Evolutionary conservation across 2,888 invertebrate genomes (phyloP), one percentile per base, ranked within the genome.

Genomic region (Mycogona germanica): DNA sequence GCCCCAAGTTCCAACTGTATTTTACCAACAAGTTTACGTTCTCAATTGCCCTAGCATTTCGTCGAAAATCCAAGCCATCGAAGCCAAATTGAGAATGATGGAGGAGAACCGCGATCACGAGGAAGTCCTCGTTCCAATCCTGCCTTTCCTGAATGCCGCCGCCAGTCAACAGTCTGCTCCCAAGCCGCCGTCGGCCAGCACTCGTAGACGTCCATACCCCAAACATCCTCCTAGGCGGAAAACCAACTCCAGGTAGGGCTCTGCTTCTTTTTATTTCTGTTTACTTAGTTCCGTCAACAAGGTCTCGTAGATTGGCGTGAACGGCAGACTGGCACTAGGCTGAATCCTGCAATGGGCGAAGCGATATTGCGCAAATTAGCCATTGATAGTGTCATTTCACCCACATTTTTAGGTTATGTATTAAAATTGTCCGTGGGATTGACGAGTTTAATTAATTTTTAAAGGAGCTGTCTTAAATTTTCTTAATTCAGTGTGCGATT

Each of bases 51-150:
- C 19, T 2, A 87, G 87, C 66, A 80, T 82, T 63, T 79, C 81
- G 65, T 81, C 82, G 7, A 84, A 87, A 53, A 89, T 91, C 60
- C 84, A 84, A 65, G 87, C 87, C 0, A 89, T 91, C 56, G 88
- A 89, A 68, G 85, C 86, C 0, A 89, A 91, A 69, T 71, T 91
- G 1, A 86, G 84, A 65, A 72, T 82, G 67, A 81, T 89, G 79
- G 83, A 85, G 50, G 54, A 57, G 29, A 55, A 57, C 28, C 54
- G 51, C 21, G 51, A 57, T 17, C 41, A 49, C 14, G 50, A 53
- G 17, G 47, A 53, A n/a, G 17, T 12, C 21, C 14, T 29, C 19
- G 30, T 46, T n/a, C 46, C 53, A 14, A 47, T 47, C 17, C 30
- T 48, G 25, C 42, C 40, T 28, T 40, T 51, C 30, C 14, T 51